A percentile compares a stretch with the other conserved stretches of the same genome.
These are phyloP conservation scores for Hippocampus comes DNA, from an alignment of 2,113 vertebrate genomes.

Conservation along the genomic window DNA sequence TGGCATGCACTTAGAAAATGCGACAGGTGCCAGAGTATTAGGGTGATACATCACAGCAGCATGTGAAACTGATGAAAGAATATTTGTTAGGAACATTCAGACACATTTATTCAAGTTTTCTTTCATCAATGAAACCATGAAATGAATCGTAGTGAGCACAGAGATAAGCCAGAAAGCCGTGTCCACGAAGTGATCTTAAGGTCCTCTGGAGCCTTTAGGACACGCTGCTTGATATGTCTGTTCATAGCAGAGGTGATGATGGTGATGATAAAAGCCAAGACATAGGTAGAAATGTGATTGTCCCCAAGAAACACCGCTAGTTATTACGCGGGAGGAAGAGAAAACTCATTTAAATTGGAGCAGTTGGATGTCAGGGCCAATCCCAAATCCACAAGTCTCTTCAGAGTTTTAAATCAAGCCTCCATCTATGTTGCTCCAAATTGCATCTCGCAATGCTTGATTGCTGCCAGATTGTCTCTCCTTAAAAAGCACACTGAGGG, in stretches of 20 bases:
- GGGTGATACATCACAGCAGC: not conserved
- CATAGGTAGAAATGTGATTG: conserved; percentile 44
- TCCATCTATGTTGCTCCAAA: conserved; percentile 55
- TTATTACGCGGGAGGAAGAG: conserved; percentile 61
- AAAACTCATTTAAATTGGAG: conserved; percentile 69
- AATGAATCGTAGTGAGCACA: not conserved
- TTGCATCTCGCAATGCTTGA: conserved; percentile 58
- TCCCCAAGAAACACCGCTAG: conserved; percentile 37
- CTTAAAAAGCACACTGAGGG: conserved; percentile 33
- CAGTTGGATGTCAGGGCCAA: conserved; percentile 60
- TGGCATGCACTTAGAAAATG: no score
- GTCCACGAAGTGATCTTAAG: not conserved
- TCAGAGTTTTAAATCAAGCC: conserved; percentile 52
- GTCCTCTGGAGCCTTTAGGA: not conserved
- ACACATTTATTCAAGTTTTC: not conserved
- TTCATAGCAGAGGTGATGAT: conserved; percentile 17
- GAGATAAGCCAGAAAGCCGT: not conserved
- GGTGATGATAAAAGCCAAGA: conserved; percentile 37
- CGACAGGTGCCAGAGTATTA: no score
- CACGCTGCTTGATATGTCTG: conserved; percentile 23
- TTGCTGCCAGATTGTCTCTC: conserved; percentile 48
- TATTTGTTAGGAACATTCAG: conserved; percentile 26
- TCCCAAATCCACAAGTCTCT: conserved; percentile 50
- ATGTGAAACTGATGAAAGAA: conserved; percentile 21
- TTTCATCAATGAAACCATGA: conserved; percentile 22